Conservation (phyloP, 1,140 invertebrate species). For the Ceratoteleas bidentatus region DNA sequence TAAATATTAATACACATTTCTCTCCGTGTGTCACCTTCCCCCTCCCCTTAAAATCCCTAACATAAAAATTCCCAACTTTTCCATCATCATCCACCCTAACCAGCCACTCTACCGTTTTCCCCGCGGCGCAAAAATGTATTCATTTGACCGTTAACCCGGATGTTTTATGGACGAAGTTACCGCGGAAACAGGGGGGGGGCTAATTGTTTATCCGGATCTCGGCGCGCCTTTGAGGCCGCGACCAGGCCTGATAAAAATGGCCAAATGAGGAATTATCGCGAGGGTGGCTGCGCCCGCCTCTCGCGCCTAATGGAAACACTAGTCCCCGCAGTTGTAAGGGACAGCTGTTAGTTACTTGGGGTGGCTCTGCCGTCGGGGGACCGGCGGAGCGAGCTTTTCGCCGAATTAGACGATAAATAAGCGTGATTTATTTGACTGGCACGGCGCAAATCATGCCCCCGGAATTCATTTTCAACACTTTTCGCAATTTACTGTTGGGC, state of each 20-base stretch:
- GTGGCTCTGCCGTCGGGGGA: constrained; percentile 30
- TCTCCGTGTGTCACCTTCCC: too few species aligned
- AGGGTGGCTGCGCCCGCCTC: constrained; percentile 63
- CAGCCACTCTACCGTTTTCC: too few species aligned
- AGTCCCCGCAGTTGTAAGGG: constrained; percentile 67
- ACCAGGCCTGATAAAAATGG: constrained; percentile 66
- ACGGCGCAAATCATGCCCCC: constrained; percentile 43
- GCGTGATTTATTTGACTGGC: constrained; percentile 68
- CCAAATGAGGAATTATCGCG: constrained; percentile 72
- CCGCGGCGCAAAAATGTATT: too few species aligned
- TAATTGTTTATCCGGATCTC: constrained; percentile 44
- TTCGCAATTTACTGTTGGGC: constrained; percentile 31
- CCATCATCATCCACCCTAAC: too few species aligned
- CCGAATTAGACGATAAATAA: constrained; percentile 76
- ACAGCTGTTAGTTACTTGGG: constrained; percentile 63
- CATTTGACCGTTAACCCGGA: too few species aligned
- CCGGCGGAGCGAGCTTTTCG: constrained; percentile 61
- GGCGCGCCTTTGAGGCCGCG: constrained; percentile 14
- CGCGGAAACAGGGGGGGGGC: constrained; percentile 12
- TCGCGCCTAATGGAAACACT: constrained; percentile 74
- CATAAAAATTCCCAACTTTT: too few species aligned
- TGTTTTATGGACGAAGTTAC: too few species aligned
- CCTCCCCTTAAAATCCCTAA: too few species aligned
- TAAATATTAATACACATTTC: too few species aligned
- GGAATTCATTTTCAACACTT: constrained; percentile 58